A percentile compares a stretch with the other conserved stretches of the same genome.
phyloP scores from a whole-genome alignment of 2,888 invertebrate species.

The Willowsia nigromaculata region DNA sequence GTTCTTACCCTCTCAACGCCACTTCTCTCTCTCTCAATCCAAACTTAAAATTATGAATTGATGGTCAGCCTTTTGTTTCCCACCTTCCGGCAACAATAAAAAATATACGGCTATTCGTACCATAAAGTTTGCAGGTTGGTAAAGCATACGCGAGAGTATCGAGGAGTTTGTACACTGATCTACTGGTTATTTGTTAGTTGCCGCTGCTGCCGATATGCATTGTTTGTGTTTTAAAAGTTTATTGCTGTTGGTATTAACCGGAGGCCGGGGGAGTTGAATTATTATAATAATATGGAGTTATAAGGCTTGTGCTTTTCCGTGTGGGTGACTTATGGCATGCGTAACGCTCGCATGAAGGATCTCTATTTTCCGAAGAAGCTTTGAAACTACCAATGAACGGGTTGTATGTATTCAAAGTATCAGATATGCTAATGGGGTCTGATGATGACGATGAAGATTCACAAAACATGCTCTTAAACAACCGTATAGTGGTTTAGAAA shows the following conservation, averaged over 20 bases:
- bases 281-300: slow-evolving; percentile 32
- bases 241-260: slow-evolving; percentile 54
- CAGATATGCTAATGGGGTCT: slow-evolving; percentile 2
- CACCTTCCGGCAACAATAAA: slow-evolving; percentile 70
- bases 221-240: slow-evolving; percentile 26
- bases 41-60: slow-evolving; percentile 75
- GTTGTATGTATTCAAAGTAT: slow-evolving; percentile 16
- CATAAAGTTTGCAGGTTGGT: slow-evolving; percentile 49
- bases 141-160: neutral
- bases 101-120: slow-evolving; percentile 17
- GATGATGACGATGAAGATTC: slow-evolving; percentile 14
- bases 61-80: slow-evolving; percentile 42
- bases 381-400: neutral
- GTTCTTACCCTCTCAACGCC: neutral
- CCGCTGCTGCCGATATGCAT: slow-evolving; percentile 6
- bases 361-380: neutral
- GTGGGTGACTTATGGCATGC: slow-evolving; percentile 70
- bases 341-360: neutral
- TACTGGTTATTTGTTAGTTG: neutral
- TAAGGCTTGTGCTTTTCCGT: slow-evolving; percentile 40
- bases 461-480: slow-evolving; percentile 7
- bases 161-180: neutral
- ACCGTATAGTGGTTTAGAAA: neutral
- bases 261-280: slow-evolving; percentile 44
- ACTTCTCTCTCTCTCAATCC: neutral